A percentile compares a stretch with the other conserved stretches of the same genome.
phyloP scores from a whole-genome alignment of 2,797 vertebrate species.

The Mycteria americana region DNA sequence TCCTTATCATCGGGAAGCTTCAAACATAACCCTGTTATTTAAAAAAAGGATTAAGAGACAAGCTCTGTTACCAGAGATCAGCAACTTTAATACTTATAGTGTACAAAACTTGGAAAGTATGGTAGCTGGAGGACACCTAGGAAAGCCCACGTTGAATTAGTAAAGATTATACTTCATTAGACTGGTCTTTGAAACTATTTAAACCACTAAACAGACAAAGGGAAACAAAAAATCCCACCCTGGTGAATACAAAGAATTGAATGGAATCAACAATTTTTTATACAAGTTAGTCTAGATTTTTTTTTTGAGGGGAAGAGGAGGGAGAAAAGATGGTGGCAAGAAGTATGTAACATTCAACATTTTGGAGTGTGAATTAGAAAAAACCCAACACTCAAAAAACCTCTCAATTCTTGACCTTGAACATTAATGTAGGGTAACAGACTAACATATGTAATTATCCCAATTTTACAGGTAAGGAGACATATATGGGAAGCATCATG shows the following conservation, averaged over 20 bases:
- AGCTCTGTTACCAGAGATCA: slow-evolving; percentile 19
- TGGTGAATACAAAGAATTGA: not conserved
- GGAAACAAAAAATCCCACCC: not conserved
- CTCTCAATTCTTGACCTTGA: not conserved
- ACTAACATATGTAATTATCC: not conserved
- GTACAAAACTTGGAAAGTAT: not conserved
- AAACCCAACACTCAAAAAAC: accelerated
- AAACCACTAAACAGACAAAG: not conserved
- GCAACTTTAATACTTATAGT: not conserved
- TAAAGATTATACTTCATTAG: not conserved
- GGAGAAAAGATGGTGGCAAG: not conserved
- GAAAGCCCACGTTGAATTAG: not conserved
- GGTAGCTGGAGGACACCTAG: not conserved
- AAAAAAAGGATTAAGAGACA: slow-evolving; percentile 43
- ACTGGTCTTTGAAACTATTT: not conserved
- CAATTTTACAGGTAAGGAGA: not conserved
- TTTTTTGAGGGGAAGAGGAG: not conserved
- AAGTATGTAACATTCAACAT: not conserved
- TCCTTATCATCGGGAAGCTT: slow-evolving; percentile 8
- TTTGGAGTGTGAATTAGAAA: not conserved
- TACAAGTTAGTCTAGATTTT: not conserved
- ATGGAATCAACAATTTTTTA: not conserved
- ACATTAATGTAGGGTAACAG: not conserved
- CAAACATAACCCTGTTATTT: slow-evolving; percentile 16
- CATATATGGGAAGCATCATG: not conserved